Percentiles rank a stretch among this genome's conserved stretches.
phyloP scores from a whole-genome alignment of 1,140 invertebrate genomes.

The Dolichoris vasculosae region DNA sequence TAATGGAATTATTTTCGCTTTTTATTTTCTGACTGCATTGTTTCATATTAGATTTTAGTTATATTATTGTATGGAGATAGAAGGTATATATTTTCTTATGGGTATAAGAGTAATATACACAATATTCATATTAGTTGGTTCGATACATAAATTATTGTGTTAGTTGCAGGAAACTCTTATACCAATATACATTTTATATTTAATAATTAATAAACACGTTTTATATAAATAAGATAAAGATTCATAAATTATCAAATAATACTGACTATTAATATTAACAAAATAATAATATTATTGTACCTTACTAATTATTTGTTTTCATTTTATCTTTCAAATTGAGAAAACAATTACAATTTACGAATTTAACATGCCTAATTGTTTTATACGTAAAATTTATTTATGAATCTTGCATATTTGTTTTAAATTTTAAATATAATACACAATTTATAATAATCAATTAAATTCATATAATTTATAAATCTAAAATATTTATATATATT shows the following conservation, averaged over 20 bases:
- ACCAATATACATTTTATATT: neutral
- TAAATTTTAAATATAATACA: neutral
- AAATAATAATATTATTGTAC: neutral
- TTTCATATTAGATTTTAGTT: neutral
- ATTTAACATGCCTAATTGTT: neutral
- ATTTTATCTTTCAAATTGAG: too few species aligned
- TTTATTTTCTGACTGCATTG: neutral
- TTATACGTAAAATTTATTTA: too few species aligned
- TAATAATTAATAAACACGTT: conserved; percentile 2
- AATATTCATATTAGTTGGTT: neutral
- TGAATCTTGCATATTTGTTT: neutral
- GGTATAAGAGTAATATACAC: too few species aligned
- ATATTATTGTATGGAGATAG: neutral
- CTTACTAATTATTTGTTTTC: neutral
- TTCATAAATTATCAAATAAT: neutral
- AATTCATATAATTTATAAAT: neutral
- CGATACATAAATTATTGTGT: neutral
- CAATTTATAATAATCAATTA: neutral
- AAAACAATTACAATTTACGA: neutral
- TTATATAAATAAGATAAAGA: neutral
- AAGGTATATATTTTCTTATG: too few species aligned
- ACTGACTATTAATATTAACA: neutral
- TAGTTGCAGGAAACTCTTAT: neutral
- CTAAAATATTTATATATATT: too few species aligned
- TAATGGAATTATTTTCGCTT: neutral